Evolutionary conservation across 2,113 vertebrate species (phyloP), one percentile per base, ranked within the genome.

Genomic region (Noctilio leporinus): DNA sequence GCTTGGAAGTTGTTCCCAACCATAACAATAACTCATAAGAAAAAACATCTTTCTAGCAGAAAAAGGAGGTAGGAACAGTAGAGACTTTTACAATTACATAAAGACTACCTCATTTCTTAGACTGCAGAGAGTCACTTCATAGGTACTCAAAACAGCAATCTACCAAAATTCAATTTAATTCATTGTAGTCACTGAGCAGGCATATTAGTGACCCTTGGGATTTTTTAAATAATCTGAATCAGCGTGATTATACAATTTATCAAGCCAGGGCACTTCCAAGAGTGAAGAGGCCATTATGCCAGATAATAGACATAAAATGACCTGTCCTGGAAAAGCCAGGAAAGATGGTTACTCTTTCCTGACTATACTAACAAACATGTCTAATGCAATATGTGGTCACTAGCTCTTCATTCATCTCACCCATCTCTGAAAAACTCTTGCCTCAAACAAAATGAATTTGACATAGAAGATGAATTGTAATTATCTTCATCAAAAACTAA

Each of bases 221-320:
- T 92, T 35, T 84, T 84, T 72, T 62, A 92, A 67, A 72, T 73
- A 62, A 91, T 73, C 28, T 47, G 53, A 96, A 76, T 72, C 72
- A 10, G 19, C 51, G n/a, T 89, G 45, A 87, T 93, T 93, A 65
- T 38, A 59, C 70, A 87, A 90, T 57, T 89, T 82, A 76, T 92
- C 59, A 72, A 49, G 30, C 22, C 12, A 0, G 64, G 69, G 17
- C 55, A 73, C 65, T 88, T 93, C 10, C 12, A 2, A 57, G 82
- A 85, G 65, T 45, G 75, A 91, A 87, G 62, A 72, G 49, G 59
- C 95, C 43, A 49, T 93, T 85, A 81, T 72, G 51, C 53, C 35
- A 78, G 30, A 57, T 1, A 86, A 55, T 11, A 19, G 43, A 69
- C 43, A 92, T 33, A 84, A 76, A 93, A 47, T 0, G 5, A 28